A percentile compares a stretch with the other conserved stretches of the same genome.
Conservation (phyloP, 2,888 invertebrate species). For the Galerucella calmariensis region DNA sequence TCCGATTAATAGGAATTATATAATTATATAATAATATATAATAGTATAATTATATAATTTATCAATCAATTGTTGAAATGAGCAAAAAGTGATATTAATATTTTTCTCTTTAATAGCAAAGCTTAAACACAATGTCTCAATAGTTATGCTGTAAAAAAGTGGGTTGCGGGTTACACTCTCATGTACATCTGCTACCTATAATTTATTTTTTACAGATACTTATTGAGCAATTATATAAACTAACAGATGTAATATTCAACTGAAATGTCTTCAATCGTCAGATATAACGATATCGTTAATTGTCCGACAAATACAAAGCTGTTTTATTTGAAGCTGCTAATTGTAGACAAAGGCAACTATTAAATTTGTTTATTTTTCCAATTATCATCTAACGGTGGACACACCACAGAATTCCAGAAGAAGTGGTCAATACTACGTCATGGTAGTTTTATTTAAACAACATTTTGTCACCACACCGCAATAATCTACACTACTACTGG, state of each 20-base stretch:
- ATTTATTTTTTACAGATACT: conserved; percentile 2
- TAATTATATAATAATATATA: too few species aligned
- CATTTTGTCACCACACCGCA: conserved; percentile 26
- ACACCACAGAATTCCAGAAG: conserved; percentile 38
- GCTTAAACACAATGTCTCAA: too few species aligned
- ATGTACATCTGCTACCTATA: background rate
- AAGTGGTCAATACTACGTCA: conserved; percentile 39
- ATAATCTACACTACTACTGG: conserved; percentile 26
- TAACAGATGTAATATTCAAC: background rate
- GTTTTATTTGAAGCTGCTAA: conserved; percentile 49
- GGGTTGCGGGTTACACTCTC: too few species aligned
- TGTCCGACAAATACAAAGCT: conserved; percentile 15
- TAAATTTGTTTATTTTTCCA: conserved; percentile 48
- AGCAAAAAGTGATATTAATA: too few species aligned
- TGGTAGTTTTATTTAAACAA: conserved; percentile 25
- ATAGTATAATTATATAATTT: too few species aligned
- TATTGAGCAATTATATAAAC: background rate
- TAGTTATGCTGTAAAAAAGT: too few species aligned
- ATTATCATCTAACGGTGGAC: conserved; percentile 24
- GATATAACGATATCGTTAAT: conserved; percentile 18
- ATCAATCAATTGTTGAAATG: too few species aligned
- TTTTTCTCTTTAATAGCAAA: too few species aligned
- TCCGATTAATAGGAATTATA: too few species aligned
- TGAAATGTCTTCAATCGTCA: conserved; percentile 5
- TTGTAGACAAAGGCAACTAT: conserved; percentile 54